A percentile compares a stretch with the other conserved stretches of the same genome.
Evolutionary conservation across 2,888 invertebrate species (phyloP).

Genomic region (Celastrina argiolus): DNA sequence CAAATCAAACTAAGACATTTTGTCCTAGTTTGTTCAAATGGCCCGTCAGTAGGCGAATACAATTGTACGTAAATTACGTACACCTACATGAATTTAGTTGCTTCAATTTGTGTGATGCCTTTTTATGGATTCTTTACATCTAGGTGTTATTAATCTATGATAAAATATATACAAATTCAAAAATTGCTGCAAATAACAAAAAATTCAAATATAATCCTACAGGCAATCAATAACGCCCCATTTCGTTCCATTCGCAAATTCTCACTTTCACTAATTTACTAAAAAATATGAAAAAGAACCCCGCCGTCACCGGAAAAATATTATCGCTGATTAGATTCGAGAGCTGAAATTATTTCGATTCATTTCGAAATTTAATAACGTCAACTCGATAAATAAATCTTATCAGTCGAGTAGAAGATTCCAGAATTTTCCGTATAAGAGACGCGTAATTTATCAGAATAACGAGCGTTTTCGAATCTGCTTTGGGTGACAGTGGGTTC

Average conservation of each 20-base stretch:
- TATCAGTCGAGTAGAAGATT: constrained; percentile 20
- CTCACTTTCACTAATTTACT: constrained; percentile 23
- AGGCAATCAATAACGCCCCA: not conserved
- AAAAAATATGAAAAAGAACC: constrained; percentile 11
- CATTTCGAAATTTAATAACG: constrained; percentile 21
- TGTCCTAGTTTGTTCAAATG: no score
- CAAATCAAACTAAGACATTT: no score
- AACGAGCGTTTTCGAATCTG: constrained; percentile 73
- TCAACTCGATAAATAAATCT: constrained; percentile 19
- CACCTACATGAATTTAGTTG: no score
- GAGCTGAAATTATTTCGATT: constrained; percentile 15
- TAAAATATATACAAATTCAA: not conserved
- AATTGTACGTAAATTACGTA: no score
- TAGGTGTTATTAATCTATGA: no score
- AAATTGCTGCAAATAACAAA: not conserved
- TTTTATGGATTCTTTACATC: no score
- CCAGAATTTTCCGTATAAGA: constrained; percentile 41
- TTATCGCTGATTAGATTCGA: constrained; percentile 12
- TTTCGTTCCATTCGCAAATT: constrained; percentile 43
- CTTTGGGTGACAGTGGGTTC: constrained; percentile 68
- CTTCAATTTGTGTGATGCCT: no score
- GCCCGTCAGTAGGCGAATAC: no score
- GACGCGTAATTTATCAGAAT: constrained; percentile 68
- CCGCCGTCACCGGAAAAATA: constrained; percentile 16
- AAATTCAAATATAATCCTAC: not conserved